Percentiles rank a stretch among this genome's conserved stretches.
phyloP scores from a whole-genome alignment of 2,113 vertebrate genomes.

The Suricata suricatta region DNA sequence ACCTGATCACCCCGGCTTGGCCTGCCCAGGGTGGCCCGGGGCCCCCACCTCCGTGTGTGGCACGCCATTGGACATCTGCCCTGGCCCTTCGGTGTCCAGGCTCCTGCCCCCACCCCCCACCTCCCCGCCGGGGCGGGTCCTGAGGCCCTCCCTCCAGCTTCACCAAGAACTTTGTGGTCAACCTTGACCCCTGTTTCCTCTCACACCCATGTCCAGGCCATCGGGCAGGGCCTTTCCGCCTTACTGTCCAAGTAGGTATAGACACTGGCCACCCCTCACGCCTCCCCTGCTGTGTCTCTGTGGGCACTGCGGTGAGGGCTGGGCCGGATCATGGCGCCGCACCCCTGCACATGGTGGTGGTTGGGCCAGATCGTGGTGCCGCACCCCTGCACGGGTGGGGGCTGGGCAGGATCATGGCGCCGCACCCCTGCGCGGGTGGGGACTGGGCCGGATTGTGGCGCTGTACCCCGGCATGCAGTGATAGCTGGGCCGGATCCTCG shows the following conservation, averaged over 20 bases:
- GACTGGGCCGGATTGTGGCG: background rate
- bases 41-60: background rate
- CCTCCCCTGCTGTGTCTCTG: background rate
- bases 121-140: background rate
- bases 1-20: no score
- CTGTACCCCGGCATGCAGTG: background rate
- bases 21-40: background rate
- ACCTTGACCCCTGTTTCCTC: rapidly evolving
- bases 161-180: background rate
- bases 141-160: background rate
- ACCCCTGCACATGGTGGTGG: background rate
- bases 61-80: background rate
- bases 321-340: background rate
- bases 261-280: no score
- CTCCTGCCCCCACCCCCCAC: background rate
- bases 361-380: background rate
- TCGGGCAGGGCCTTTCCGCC: background rate
- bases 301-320: rapidly evolving
- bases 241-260: rapidly evolving
- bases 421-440: background rate
- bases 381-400: rapidly evolving
- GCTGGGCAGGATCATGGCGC: background rate
- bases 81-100: background rate
- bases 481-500: no score
- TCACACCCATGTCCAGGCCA: rapidly evolving